Conservation (phyloP, 23 tunicate genomes). For the Ciona savignyi region DNA sequence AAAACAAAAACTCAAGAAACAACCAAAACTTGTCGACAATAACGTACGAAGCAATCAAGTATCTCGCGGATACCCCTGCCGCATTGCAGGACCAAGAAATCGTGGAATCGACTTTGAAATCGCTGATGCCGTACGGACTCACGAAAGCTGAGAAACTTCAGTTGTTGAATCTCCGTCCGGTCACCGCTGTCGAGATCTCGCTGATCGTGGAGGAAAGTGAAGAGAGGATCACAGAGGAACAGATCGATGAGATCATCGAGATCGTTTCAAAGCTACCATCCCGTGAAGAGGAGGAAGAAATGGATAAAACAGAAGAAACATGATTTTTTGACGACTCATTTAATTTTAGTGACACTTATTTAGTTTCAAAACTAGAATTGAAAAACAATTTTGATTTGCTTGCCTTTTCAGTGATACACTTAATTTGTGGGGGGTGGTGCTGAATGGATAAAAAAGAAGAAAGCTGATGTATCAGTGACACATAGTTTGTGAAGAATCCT, state of each 20-base stretch:
- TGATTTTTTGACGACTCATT: no score
- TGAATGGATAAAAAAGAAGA: no score
- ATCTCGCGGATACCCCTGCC: constrained; percentile 61
- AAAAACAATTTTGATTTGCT: no score
- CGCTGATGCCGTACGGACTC: constrained; percentile 27
- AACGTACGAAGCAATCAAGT: constrained; percentile 66
- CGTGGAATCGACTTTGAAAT: constrained; percentile 22
- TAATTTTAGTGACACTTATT: no score
- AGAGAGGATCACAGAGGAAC: constrained; percentile 67
- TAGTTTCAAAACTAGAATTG: no score
- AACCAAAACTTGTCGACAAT: constrained; percentile 75
- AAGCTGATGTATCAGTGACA: no score
- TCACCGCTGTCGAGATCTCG: constrained; percentile 66
- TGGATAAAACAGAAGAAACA: constrained; percentile 19
- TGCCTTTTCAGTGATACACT: no score
- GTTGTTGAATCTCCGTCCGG: constrained; percentile 64
- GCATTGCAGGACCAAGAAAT: constrained; percentile 33
- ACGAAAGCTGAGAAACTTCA: constrained; percentile 88
- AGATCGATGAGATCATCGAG: constrained; percentile 52
- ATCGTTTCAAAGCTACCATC: constrained; percentile 45
- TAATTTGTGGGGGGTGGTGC: no score
- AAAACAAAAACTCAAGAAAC: constrained; percentile 24
- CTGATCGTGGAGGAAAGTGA: constrained; percentile 86
- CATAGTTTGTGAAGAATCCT: no score
- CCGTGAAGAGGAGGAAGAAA: constrained; percentile 38